Conservation (phyloP, 2,888 invertebrate species). For the Pterostichus niger region DNA sequence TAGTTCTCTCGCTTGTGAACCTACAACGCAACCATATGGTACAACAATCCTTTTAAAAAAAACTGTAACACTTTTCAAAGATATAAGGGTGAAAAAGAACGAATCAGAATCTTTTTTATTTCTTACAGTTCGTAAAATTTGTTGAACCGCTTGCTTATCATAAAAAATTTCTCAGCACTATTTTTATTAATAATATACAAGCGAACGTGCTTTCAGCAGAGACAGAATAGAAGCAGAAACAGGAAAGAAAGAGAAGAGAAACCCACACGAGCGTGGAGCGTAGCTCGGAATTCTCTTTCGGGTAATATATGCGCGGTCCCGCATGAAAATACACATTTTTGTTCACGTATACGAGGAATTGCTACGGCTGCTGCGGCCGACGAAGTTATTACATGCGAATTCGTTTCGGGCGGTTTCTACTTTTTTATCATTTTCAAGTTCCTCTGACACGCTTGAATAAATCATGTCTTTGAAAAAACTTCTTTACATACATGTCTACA, state of each 20-base stretch:
- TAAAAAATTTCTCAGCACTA: neutral
- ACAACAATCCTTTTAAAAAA: too few species aligned
- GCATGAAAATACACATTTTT: slow-evolving; percentile 37
- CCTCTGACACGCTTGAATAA: neutral
- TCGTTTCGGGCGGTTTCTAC: slow-evolving; percentile 6
- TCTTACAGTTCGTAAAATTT: neutral
- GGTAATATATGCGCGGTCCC: slow-evolving; percentile 8
- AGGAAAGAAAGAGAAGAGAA: neutral
- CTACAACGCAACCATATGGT: too few species aligned
- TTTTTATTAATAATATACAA: slow-evolving; percentile 11
- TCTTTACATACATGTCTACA: neutral
- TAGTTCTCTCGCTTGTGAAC: too few species aligned
- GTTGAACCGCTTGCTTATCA: neutral
- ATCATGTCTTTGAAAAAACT: neutral
- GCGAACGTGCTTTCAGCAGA: slow-evolving; percentile 11
- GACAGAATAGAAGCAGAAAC: neutral
- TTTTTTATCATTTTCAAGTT: slow-evolving; percentile 25
- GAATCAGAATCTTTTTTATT: too few species aligned
- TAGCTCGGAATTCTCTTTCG: too few species aligned
- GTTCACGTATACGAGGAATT: slow-evolving; percentile 17
- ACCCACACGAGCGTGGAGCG: neutral
- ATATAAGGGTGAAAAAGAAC: neutral
- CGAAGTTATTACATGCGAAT: slow-evolving; percentile 35
- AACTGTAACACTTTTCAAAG: too few species aligned
- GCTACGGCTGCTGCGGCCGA: slow-evolving; percentile 1